Conservation (phyloP, 2,888 invertebrate genomes). For the Selenia dentaria region DNA sequence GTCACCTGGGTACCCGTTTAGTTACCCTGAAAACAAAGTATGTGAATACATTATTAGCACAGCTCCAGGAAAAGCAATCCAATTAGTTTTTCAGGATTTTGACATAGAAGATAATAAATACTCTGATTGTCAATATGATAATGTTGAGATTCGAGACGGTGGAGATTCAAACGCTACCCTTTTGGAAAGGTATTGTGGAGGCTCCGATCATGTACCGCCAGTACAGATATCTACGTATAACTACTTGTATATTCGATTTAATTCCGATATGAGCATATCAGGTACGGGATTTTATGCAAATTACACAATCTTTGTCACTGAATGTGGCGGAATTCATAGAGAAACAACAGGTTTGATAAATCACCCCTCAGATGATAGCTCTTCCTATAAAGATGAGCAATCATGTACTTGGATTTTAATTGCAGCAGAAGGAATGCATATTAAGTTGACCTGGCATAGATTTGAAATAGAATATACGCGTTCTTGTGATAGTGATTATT, state of each 20-base stretch:
- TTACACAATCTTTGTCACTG: constrained; percentile 87
- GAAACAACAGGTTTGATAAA: constrained; percentile 85
- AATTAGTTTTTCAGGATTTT: constrained; percentile 87
- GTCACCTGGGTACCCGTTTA: constrained; percentile 90
- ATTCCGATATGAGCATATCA: constrained; percentile 81
- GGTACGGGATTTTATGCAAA: constrained; percentile 90
- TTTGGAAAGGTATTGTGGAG: constrained; percentile 88
- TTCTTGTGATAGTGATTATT: constrained; percentile 85
- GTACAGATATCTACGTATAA: constrained; percentile 89
- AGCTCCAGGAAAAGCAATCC: constrained; percentile 86
- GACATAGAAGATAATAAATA: constrained; percentile 83
- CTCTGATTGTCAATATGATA: constrained; percentile 62
- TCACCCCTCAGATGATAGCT: constrained; percentile 76
- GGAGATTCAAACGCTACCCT: constrained; percentile 85
- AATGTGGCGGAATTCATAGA: constrained; percentile 90
- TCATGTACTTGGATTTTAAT: constrained; percentile 91
- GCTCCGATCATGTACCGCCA: constrained; percentile 76
- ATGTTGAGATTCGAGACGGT: constrained; percentile 89
- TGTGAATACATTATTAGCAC: constrained; percentile 89
- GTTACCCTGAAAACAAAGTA: constrained; percentile 85
- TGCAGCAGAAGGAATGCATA: constrained; percentile 87
- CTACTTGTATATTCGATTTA: constrained; percentile 88
- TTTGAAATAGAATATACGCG: constrained; percentile 88
- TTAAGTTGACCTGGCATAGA: constrained; percentile 90
- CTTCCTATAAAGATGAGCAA: constrained; percentile 68